These are phyloP conservation scores for Eumeta japonica DNA, from an alignment of 1,140 invertebrate species.

Conservation along the genomic window DNA sequence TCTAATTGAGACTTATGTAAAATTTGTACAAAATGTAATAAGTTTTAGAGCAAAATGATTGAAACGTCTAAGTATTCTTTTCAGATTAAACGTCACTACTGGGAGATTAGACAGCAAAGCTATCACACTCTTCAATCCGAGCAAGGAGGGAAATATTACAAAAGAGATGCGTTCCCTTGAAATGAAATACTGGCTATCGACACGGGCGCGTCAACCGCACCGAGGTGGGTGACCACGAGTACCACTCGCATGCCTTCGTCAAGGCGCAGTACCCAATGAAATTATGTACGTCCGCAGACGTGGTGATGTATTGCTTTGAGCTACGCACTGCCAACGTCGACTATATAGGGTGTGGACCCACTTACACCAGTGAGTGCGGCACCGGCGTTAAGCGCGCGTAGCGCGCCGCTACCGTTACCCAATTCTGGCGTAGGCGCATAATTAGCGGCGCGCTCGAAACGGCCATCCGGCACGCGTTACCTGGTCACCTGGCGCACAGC, in stretches of 20 bases:
- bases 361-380: slow-evolving; percentile 53
- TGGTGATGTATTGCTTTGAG: slow-evolving; percentile 86
- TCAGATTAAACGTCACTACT: slow-evolving; percentile 89
- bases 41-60: too few relatives aligned
- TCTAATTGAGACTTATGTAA: too few relatives aligned
- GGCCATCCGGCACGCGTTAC: slow-evolving; percentile 87
- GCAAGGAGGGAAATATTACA: slow-evolving; percentile 88
- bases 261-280: too few relatives aligned
- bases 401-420: slow-evolving; percentile 64
- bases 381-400: slow-evolving; percentile 62
- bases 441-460: slow-evolving; percentile 91
- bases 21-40: too few relatives aligned
- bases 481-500: slow-evolving; percentile 77
- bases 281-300: too few relatives aligned
- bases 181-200: slow-evolving; percentile 83
- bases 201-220: slow-evolving; percentile 67
- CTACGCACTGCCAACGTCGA: slow-evolving; percentile 80
- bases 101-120: slow-evolving; percentile 94
- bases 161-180: slow-evolving; percentile 88
- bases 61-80: too few relatives aligned
- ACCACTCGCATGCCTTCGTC: too few relatives aligned
- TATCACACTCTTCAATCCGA: slow-evolving; percentile 88
- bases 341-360: slow-evolving; percentile 83
- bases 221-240: slow-evolving; percentile 54
- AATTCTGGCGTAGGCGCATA: slow-evolving; percentile 84